Base-by-base conservation (phyloP, 2,888 invertebrate species). In the Drosophila limbata region DNA sequence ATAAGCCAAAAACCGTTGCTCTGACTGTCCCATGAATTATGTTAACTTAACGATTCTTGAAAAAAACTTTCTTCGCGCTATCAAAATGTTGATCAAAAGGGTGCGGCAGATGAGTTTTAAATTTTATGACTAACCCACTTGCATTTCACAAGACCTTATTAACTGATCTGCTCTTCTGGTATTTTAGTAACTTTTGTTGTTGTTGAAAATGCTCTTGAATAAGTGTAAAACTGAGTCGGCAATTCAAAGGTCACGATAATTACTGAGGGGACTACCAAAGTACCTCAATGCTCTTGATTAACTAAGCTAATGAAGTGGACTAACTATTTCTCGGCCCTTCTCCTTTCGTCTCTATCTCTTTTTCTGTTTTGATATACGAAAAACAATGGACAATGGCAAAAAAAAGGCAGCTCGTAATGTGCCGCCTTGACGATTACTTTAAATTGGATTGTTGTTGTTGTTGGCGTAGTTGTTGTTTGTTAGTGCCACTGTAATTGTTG, bases 251-350 rank as follows among this genome's bases (percentile, higher is more conserved):
- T 77, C 69, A 65, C 6, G 15, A 25, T 47, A 68, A 69, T 76
- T 76, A 73, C 68, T 10, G 3, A 4, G 28, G 39, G 40, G 44
- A 52, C 52, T 28, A 39, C 33, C 40, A 33, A 37, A 55, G 73
- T 62, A n/a, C 60, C 42, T 17, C 9, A 35, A 37, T 55, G 57
- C 68, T 72, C 56, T 76, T 68, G 77, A 75, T 77, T 73, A 69
- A 77, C 77, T 69, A 37, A 62, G 15, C 77, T 69, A 77, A 73
- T 76, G 73, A 77, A 76, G 69, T 76, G 64, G 25, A 53, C 21
- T 63, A 40, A 35, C 57, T 56, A 55, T 17, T 17, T 53, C 11
- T 15, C n/a, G n/a, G 9, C 9, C 17, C 9, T 10, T 52, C 35
- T 19, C 11, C 17, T 35, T 37, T 19, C 11, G 11, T 44, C 8